Evolutionary conservation across 2,797 vertebrate species (phyloP).

Genomic region (Tarsius wallacei): DNA sequence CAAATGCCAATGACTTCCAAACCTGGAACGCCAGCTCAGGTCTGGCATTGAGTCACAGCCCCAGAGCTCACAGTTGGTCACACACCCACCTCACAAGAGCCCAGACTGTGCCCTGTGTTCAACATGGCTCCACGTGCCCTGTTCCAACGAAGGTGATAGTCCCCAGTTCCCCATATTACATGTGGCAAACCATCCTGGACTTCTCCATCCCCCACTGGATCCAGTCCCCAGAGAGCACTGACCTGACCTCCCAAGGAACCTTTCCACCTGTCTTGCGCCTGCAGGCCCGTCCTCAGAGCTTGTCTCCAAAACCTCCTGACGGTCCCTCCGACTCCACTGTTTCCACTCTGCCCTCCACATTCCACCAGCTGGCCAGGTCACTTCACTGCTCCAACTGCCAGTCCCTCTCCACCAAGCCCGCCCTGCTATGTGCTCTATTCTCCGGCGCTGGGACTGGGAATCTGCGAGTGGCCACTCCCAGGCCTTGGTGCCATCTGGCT

Average conservation of each 20-base stretch:
- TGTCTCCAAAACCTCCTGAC: background rate
- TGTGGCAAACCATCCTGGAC: background rate
- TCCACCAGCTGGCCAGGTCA: background rate
- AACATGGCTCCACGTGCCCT: background rate
- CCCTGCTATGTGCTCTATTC: background rate
- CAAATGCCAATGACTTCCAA: background rate
- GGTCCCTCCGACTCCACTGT: background rate
- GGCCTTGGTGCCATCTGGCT: background rate
- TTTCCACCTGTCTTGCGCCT: background rate
- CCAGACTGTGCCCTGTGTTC: no score
- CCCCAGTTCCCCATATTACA: background rate
- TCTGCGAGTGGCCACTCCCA: background rate
- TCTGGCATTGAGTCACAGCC: background rate
- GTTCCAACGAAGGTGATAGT: background rate
- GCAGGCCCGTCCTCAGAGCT: background rate
- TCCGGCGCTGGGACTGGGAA: background rate
- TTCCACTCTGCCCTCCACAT: background rate
- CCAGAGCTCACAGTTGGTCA: background rate
- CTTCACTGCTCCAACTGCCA: background rate
- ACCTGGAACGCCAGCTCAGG: background rate
- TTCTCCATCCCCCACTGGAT: background rate
- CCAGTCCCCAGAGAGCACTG: background rate
- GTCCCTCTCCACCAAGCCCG: background rate
- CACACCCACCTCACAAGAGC: background rate
- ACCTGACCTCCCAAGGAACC: background rate